These are phyloP conservation scores for Elanus axillaris DNA, from an alignment of 2,113 vertebrate genomes.

Conservation along the genomic window DNA sequence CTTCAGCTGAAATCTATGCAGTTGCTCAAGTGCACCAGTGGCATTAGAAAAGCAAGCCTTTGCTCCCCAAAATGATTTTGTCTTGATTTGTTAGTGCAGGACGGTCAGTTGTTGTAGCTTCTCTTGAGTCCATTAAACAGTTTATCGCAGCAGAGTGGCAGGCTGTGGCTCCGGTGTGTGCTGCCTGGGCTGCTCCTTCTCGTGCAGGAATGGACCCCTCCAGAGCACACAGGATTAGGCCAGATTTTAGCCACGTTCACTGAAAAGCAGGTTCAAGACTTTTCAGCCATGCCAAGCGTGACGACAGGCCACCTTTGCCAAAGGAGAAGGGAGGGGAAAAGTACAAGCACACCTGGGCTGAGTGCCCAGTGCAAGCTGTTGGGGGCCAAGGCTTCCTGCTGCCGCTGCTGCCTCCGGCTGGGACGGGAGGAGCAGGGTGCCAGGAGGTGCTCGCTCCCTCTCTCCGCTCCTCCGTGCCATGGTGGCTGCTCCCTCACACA, in stretches of 20 bases:
- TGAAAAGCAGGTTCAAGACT: background rate
- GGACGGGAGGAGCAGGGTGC: fast-evolving
- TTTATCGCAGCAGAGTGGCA: background rate
- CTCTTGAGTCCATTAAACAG: background rate
- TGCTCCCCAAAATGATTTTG: background rate
- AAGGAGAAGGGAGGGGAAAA: background rate
- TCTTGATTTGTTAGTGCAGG: background rate
- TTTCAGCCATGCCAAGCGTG: background rate
- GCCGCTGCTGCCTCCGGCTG: background rate
- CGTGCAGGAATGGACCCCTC: fast-evolving
- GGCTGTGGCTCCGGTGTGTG: fast-evolving
- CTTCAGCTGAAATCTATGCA: background rate
- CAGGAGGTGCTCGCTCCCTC: background rate
- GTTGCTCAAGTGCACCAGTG: background rate
- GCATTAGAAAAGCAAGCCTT: background rate
- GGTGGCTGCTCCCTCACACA: background rate
- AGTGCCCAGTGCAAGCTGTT: fast-evolving
- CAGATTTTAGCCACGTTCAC: background rate
- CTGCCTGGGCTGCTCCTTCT: background rate
- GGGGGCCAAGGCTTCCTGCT: background rate
- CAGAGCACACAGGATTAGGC: fast-evolving
- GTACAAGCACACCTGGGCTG: background rate
- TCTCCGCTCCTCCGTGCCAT: background rate
- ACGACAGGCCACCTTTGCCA: fast-evolving
- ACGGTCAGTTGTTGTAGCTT: background rate